Evolutionary conservation across 2,797 vertebrate species (phyloP).

Genomic region (Myotis vivesi): DNA sequence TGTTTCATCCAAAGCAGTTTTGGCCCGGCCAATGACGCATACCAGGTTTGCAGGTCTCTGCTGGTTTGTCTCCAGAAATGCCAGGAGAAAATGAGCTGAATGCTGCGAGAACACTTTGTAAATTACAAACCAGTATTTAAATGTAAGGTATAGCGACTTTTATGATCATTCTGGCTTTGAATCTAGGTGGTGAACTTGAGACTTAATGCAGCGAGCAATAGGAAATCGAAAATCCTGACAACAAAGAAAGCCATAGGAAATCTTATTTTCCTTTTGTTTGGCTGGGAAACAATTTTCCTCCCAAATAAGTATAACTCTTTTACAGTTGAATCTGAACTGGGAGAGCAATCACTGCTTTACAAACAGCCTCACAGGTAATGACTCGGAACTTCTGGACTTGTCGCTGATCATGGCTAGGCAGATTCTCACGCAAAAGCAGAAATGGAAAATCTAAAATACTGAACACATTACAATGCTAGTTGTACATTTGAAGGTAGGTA

Average conservation of each 20-base stretch:
- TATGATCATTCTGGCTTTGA: background rate
- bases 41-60: background rate
- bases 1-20: background rate
- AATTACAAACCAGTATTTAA: background rate
- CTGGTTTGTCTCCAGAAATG: background rate
- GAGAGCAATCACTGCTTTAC: background rate
- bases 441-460: background rate
- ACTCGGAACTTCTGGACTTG: background rate
- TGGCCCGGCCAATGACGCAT: background rate
- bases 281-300: background rate
- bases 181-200: background rate
- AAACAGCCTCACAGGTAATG: background rate
- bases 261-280: conserved; percentile 18
- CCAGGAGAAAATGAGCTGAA: background rate
- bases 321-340: background rate
- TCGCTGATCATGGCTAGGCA: background rate
- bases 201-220: background rate
- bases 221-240: background rate
- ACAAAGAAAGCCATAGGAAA: background rate
- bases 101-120: background rate
- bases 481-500: background rate
- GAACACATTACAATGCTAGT: background rate
- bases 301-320: background rate
- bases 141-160: background rate
- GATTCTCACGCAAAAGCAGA: background rate